Base-by-base conservation (phyloP, 2,888 invertebrate species). In the Hyposoter didymator region DNA sequence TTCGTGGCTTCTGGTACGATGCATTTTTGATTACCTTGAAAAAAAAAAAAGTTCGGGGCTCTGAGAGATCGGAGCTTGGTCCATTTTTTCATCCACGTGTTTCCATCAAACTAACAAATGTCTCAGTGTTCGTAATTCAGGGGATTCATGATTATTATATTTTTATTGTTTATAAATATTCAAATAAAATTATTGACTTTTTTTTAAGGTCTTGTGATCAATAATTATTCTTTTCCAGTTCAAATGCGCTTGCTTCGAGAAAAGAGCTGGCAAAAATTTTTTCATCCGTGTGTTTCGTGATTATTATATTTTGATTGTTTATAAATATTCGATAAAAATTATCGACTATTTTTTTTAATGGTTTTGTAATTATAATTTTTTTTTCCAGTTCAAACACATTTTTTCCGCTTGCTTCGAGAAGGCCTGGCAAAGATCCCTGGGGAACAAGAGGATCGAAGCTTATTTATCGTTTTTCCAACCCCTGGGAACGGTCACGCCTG, bases 351-450 rank as follows among this genome's bases (percentile, higher is more conserved):
- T 22, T 55, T 55, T 12, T 7, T 19, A 6, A 55, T 19, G 0
- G 19, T 55, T 6, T 22, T 19, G 5, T 8, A 10, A 19, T 55
- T 2, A 28, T 52, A 55, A 22, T 32, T n/a, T n/a, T n/a, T n/a
- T n/a, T n/a, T n/a, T n/a, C 43, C 10, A 12, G 10, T 43, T 67
- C 55, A 7, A 39, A 55, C 45, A 45, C 70, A 19, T 59, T 72
- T 22, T 62, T 22, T 17, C 62, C 45, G 32, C 47, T 64, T 59
- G 22, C 52, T 14, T 66, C 69, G n/a, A 19, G 12, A 64, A 39
- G 22, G 78, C 66, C 78, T 43, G 78, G 82, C 22, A 73, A 78
- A 45, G 55, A 66, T 59, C 64, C 82, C 62, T 64, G 72, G 67
- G 66, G 32, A 66, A 64, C n/a, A 47, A 64, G 47, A 62, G 28